Base-by-base conservation (phyloP, 2,888 invertebrate species). In the Epinotia ramella region DNA sequence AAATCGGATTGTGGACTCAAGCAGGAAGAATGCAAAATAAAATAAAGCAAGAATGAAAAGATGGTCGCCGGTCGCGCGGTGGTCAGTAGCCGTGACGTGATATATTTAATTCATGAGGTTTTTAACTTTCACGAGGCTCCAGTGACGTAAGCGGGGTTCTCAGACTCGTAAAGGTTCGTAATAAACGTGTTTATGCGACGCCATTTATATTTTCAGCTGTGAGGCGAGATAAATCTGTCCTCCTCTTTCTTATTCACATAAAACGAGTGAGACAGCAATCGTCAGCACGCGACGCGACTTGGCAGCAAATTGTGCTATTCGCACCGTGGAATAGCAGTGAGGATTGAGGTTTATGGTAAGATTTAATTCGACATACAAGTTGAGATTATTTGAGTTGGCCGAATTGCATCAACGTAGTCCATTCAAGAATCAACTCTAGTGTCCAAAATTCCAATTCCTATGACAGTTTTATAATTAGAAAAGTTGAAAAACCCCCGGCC, bases 1-100 rank as follows among this genome's bases (percentile, higher is more conserved):
- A 89, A 88, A 89, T 88, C 87, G 82, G 88, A 87, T 87, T 86
- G 83, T 81, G 81, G 81, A 79, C 79, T 83, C 83, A 82, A 82
- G 81, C 82, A 49, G 82, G 84, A 84, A 82, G 85, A 88, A 85
- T 81, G 81, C 82, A 84, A 86, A 84, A 77, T 75, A 84, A 84
- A 83, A 81, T 81, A 81, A 84, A 80, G 77, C 80, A 79, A 84
- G 79, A 79, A 79, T 73, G 73, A 70, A 78, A 77, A 78, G 78
- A 77, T 76, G 77, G 76, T 67, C 67, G 71, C 28, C 53, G 75
- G 62, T 53, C 67, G 69, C 73, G 69, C 60, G 53, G 79, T 73
- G 77, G 73, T 73, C 75, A 69, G 72, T 73, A 63, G 46, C 62
- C 66, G 68, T 73, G 71, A 66, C 67, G 76, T 72, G 70, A 71